These are phyloP conservation scores for Cettia cetti DNA, from an alignment of 2,113 vertebrate genomes.

Conservation along the genomic window DNA sequence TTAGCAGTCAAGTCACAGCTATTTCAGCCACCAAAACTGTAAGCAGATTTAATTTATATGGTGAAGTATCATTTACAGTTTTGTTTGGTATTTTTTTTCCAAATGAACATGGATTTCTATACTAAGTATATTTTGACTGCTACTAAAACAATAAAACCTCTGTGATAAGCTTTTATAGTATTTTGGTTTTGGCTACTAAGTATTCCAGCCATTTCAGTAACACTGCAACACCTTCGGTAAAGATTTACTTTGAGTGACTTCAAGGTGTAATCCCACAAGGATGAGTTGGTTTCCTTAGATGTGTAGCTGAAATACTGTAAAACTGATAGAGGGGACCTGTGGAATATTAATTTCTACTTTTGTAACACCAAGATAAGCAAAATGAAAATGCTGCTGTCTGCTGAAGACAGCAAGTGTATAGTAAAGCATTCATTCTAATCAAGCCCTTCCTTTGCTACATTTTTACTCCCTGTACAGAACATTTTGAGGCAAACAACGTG, in stretches of 20 bases:
- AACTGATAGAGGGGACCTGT: neutral
- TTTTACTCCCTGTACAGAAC: neutral
- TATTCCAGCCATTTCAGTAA: conserved; percentile 22
- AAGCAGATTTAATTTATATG: conserved; percentile 65
- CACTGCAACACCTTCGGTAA: neutral
- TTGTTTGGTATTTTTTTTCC: neutral
- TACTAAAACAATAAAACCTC: conserved; percentile 39
- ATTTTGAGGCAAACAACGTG: neutral
- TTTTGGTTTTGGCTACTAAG: neutral
- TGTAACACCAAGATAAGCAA: neutral
- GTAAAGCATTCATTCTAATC: neutral
- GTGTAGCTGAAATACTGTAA: neutral
- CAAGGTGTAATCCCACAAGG: neutral
- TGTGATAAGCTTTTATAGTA: neutral
- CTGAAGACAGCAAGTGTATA: neutral
- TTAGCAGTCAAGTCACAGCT: conserved; percentile 48
- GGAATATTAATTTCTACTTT: neutral
- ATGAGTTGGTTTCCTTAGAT: neutral
- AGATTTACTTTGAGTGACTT: neutral
- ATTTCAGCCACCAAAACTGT: conserved; percentile 45
- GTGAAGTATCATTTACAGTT: conserved; percentile 48
- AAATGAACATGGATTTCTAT: conserved; percentile 70
- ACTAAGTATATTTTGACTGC: conserved; percentile 71
- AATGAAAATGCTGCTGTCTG: neutral
- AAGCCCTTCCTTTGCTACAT: neutral